These are phyloP conservation scores for Camelus dromedarius DNA, from an alignment of 2,113 vertebrate genomes.

Conservation along the genomic window DNA sequence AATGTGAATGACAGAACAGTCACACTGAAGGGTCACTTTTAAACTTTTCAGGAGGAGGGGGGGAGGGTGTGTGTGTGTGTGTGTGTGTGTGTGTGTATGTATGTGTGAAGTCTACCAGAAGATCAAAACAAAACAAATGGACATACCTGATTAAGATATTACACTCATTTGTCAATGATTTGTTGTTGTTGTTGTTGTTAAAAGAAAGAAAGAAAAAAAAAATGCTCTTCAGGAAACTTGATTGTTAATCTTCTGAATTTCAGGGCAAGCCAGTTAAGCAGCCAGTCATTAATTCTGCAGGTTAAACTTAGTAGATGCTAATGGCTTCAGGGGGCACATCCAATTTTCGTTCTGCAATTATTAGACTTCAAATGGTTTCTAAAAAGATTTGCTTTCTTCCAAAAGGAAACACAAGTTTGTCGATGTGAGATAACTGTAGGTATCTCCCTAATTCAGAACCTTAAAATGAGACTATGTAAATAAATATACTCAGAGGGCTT, in stretches of 20 bases:
- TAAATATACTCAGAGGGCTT: neutral
- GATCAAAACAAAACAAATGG: neutral
- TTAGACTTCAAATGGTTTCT: neutral
- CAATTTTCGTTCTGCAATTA: slow-evolving; percentile 8
- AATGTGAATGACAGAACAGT: neutral
- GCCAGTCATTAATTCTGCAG: neutral
- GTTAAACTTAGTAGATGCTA: neutral
- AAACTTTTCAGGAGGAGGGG: neutral
- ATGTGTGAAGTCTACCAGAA: neutral
- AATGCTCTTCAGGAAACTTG: neutral
- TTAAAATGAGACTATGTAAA: neutral
- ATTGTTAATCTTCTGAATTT: slow-evolving; percentile 15
- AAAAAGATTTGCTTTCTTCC: neutral
- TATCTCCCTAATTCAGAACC: neutral
- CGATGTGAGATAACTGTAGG: neutral
- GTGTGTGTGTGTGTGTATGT: too few relatives aligned
- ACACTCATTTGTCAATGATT: neutral
- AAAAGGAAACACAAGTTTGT: slow-evolving; percentile 30
- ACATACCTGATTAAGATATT: neutral
- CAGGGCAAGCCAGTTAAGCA: neutral
- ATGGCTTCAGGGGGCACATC: neutral
- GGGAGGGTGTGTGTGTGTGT: neutral
- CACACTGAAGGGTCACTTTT: neutral
- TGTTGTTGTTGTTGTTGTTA: neutral
- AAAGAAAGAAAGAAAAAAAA: neutral